Base-by-base conservation (phyloP, 1,140 invertebrate species). In the Holcopasites calliopsidis region DNA sequence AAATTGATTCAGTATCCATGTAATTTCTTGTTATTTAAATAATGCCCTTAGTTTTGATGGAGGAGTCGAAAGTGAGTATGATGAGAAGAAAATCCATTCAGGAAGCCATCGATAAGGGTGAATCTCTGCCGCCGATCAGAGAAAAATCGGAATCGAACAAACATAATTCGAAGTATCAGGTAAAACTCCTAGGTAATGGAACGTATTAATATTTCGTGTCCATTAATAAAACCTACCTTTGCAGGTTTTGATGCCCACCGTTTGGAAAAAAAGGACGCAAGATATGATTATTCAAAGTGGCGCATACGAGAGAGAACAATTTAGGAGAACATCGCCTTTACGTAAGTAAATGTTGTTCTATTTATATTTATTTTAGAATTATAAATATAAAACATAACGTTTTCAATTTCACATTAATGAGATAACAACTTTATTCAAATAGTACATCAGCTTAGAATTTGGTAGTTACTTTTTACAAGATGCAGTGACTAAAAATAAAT, bases 1-100 rank as follows among this genome's bases (percentile, higher is more conserved):
- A 49, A 58, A 4, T 33, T 18, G 6, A 11, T 3, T 16, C 2
- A 7, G 3, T 31, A 38, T 5, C 4, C 10, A n/a, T 38, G 35
- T 38, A 38, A 38, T 10, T 38, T 38, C n/a, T n/a, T n/a, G n/a
- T n/a, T n/a, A n/a, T n/a, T n/a, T n/a, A n/a, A n/a, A n/a, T n/a
- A n/a, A n/a, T n/a, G n/a, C n/a, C n/a, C n/a, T n/a, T 28, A 92
- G 92, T 90, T 26, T 71, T 92, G n/a, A 91, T 92, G 88, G 90
- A 92, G 65, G 92, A 92, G 80, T 91, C 91, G 1, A 92, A 90
- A 76, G 65, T 92, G 6, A 86, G 88, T 3, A 92, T 92, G 89
- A 86, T 90, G 83, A 91, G 91, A 75, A 88, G 90, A 31, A 90
- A 90, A 82, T 79, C 80, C 1, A 89, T 92, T 57, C 85, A 90